Evolutionary conservation across 1,140 invertebrate species (phyloP).

Genomic region (Sweltsa coloradensis): DNA sequence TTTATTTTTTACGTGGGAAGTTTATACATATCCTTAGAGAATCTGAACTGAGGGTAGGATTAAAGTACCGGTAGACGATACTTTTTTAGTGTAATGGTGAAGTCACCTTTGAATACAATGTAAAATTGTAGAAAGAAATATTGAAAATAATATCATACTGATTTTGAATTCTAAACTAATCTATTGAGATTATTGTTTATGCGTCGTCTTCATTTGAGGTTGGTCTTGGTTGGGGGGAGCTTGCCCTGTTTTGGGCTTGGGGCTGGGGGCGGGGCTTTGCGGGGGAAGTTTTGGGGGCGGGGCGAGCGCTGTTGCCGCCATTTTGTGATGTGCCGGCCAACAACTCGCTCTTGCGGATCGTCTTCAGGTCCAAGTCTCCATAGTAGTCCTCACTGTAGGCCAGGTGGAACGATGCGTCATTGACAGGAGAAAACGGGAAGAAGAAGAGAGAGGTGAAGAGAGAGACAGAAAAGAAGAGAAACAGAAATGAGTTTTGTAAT

Average conservation of each 20-base stretch:
- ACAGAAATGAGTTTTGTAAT: not conserved
- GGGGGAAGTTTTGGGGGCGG: conserved; percentile 25
- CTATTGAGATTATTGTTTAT: too few relatives aligned
- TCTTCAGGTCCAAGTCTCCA: conserved; percentile 84
- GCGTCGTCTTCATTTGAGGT: not conserved
- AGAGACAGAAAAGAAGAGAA: not conserved
- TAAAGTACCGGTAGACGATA: too few relatives aligned
- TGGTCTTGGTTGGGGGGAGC: not conserved
- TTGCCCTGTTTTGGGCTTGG: conserved; percentile 19
- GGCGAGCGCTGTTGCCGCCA: conserved; percentile 35
- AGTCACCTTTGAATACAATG: too few relatives aligned
- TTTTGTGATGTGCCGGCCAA: conserved; percentile 65
- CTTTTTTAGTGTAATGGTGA: too few relatives aligned
- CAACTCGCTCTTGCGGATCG: conserved; percentile 83
- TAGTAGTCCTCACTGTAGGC: conserved; percentile 85
- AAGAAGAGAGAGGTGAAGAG: not conserved
- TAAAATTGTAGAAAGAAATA: too few relatives aligned
- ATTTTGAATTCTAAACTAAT: too few relatives aligned
- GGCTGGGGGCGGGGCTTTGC: conserved; percentile 34
- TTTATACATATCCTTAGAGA: too few relatives aligned
- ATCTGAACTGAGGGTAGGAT: too few relatives aligned
- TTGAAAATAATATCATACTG: too few relatives aligned
- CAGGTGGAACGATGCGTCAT: conserved; percentile 16
- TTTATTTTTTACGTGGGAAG: too few relatives aligned
- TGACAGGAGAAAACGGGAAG: conserved; percentile 4